These are phyloP conservation scores for Atethmia centrago DNA, from an alignment of 2,888 invertebrate species.

Conservation along the genomic window DNA sequence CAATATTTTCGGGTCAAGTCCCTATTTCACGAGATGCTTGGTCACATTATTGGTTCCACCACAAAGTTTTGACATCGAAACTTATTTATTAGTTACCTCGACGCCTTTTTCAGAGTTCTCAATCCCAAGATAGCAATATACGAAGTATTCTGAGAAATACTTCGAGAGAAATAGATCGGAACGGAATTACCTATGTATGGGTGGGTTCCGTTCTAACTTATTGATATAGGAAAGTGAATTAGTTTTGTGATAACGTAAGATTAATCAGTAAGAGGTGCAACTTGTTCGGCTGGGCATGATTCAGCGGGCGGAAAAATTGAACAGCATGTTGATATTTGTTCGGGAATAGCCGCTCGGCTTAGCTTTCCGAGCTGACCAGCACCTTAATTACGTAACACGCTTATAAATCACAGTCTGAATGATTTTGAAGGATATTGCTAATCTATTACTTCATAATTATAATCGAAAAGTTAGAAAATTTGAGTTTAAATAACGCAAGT, in stretches of 20 bases:
- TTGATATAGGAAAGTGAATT: neutral
- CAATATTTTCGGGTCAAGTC: conserved; percentile 46
- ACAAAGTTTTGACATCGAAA: conserved; percentile 65
- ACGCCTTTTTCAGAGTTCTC: conserved; percentile 58
- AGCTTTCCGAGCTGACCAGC: no score
- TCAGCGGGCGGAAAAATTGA: no score
- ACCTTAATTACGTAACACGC: no score
- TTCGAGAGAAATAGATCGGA: conserved; percentile 43
- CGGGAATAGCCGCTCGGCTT: no score
- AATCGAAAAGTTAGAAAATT: no score
- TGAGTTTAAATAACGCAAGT: no score
- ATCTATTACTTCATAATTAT: no score
- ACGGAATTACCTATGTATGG: conserved; percentile 32
- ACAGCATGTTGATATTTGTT: no score
- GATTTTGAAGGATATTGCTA: no score
- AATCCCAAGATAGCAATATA: conserved; percentile 53
- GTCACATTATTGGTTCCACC: conserved; percentile 53
- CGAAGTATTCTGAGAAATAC: conserved; percentile 44
- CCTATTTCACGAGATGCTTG: conserved; percentile 26
- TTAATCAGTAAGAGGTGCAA: neutral
- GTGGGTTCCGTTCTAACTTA: conserved; percentile 14
- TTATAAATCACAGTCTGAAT: no score
- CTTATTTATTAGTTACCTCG: conserved; percentile 70
- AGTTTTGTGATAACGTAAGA: conserved; percentile 15
- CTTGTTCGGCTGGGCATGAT: no score